These are phyloP conservation scores for Paragorgia papillata DNA, from an alignment of 92 coral and sea anemone genomes.

Conservation along the genomic window DNA sequence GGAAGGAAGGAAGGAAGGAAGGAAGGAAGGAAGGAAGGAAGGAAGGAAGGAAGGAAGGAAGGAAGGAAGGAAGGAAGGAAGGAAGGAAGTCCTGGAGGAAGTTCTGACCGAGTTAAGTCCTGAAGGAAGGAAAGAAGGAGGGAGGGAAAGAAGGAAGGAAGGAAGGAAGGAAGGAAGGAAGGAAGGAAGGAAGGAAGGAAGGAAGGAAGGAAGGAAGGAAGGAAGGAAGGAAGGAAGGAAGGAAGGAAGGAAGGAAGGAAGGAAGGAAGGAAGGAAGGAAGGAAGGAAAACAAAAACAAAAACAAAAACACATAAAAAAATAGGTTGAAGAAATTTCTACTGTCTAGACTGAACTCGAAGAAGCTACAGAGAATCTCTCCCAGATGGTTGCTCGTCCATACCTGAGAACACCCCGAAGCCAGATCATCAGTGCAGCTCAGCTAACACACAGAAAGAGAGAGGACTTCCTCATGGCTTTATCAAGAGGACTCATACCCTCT, in stretches of 20 bases:
- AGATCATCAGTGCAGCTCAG: slow-evolving; percentile 82
- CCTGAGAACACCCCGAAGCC: slow-evolving; percentile 89
- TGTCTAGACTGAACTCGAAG: slow-evolving; percentile 94
- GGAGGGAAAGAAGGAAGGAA: too few relatives aligned
- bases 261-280: too few relatives aligned
- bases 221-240: too few relatives aligned
- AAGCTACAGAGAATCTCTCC: slow-evolving; percentile 84
- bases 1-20: neutral
- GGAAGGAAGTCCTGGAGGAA: neutral
- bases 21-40: slow-evolving; percentile 3
- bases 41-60: neutral
- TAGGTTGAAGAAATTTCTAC: too few relatives aligned
- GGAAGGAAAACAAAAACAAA: too few relatives aligned
- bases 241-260: too few relatives aligned
- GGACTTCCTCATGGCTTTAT: slow-evolving; percentile 84
- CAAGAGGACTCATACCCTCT: slow-evolving; percentile 95
- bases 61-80: neutral
- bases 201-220: too few relatives aligned
- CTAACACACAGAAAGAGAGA: slow-evolving; percentile 71
- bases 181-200: too few relatives aligned
- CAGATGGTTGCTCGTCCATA: slow-evolving; percentile 98
- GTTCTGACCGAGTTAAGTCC: neutral
- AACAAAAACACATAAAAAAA: too few relatives aligned
- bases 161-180: too few relatives aligned
- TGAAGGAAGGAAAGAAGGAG: too few relatives aligned